Evolutionary conservation across 2,797 vertebrate species (phyloP).

Genomic region (Pangasius krempfi): DNA sequence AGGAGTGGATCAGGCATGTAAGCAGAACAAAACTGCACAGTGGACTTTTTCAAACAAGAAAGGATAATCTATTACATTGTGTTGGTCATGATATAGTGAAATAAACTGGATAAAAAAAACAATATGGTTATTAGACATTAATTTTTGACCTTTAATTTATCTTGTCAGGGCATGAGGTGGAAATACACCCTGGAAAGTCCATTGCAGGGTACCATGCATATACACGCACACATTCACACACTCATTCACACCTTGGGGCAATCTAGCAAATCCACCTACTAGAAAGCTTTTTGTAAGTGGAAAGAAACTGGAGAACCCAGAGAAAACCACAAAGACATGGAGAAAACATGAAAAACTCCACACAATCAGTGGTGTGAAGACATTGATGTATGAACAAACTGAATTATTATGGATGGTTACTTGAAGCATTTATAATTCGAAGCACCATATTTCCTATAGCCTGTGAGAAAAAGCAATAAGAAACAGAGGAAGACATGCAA

Average conservation of each 20-base stretch:
- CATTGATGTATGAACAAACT: neutral
- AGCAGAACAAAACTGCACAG: neutral
- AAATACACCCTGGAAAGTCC: neutral
- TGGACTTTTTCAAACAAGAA: neutral
- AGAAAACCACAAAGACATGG: neutral
- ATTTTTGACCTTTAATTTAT: slow-evolving; percentile 1
- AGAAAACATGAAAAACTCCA: neutral
- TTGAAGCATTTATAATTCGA: neutral
- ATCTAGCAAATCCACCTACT: neutral
- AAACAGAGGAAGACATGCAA: neutral
- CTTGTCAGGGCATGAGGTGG: neutral
- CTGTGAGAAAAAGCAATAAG: neutral
- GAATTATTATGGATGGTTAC: neutral
- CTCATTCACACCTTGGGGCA: neutral
- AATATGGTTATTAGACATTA: neutral
- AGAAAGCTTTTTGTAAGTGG: neutral
- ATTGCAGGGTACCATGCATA: neutral
- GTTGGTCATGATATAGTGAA: neutral
- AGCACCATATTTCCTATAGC: neutral
- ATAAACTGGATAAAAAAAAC: neutral
- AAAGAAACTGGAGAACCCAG: neutral
- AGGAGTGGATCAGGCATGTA: neutral
- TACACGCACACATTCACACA: neutral
- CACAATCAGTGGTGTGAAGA: neutral
- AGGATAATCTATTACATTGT: neutral